Base-by-base conservation (phyloP, 1,140 invertebrate genomes). In the Scaptodrosophila lebanonensis region DNA sequence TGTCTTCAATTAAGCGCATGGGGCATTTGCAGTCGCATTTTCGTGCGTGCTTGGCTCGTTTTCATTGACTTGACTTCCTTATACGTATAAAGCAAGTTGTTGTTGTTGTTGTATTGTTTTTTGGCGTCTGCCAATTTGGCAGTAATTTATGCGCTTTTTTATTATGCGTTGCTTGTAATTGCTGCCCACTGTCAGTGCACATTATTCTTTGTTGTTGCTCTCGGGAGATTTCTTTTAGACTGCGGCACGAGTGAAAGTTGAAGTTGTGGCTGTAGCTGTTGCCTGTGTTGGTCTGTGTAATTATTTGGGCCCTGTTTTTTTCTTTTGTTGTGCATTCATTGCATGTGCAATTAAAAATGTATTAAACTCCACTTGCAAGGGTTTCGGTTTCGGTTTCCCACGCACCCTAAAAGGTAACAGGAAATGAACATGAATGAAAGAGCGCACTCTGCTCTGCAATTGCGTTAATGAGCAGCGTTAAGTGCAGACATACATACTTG, bases 61-160 rank as follows among this genome's bases (percentile, higher is more conserved):
- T 25, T 25, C 22, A 25, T 25, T 25, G 22, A 63, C 39, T 35
- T 16, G 12, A 79, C 69, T 79, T 79, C 75, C 75, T 79, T 79
- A 83, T n/a, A n/a, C n/a, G n/a, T n/a, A n/a, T 75, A 69, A 36
- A 75, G 75, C 62, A 47, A 58, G 52, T 43, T 52, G 12, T 49
- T 43, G 18, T 39, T 30, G 13, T 20, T 25, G 30, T 30, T 47
- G 35, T 32, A 36, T 11, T 45, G 25, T 61, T 56, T 45, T 45
- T 18, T 56, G 56, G 22, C 22, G 22, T 25, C 50, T 66, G 62
- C 54, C 73, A 69, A 69, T 69, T 82, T 79, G 56, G 30, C 5
- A 12, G 43, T 79, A 79, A 75, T 82, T 82, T 79, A 79, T 79
- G 66, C 75, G 65, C 54, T 58, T 70, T 59, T 70, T 77, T 70